Evolutionary conservation across 2,888 invertebrate genomes (phyloP), one percentile per base, ranked within the genome.

Genomic region (Harmothoe impar): DNA sequence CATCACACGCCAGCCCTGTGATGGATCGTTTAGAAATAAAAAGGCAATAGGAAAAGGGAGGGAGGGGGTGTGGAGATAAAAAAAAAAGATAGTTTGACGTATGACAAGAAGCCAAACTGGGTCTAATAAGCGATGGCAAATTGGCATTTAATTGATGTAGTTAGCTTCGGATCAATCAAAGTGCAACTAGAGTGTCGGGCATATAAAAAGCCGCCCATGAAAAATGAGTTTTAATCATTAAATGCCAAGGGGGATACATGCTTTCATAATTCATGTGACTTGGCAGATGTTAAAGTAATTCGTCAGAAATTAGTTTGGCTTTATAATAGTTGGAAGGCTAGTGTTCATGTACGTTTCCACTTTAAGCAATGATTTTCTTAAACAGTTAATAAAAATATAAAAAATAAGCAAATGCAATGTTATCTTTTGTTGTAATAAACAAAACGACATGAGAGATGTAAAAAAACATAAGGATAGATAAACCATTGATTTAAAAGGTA

Each of bases 101-200:
- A 72, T 62, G 81, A 43, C 33, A n/a, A 35, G n/a, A 81, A 81
- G 33, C 33, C 43, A 43, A 81, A 43, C 33, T 81, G 43, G 72
- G 81, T 81, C 25, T 43, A 17, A 81, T 81, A 81, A 43, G 33
- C 23, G 77, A 77, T n/a, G 77, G 3, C 35, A 81, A 81, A 81
- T 33, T 81, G 81, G 81, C 81, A 35, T 81, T 81, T 81, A 81
- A 81, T 81, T 81, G 81, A 43, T 43, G 81, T 81, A 81, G 81
- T 35, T 81, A n/a, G 35, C 23, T 5, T 15, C 20, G 35, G 33
- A 35, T 81, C 20, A 81, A 81, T 81, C 81, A 81, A 33, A 33
- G n/a, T 35, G 35, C 33, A 29, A 29, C 62, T n/a, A n/a, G 1
- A n/a, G 62, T 5, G 81, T 17, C 7, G 35, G 33, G 43, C 20